Percentiles rank a stretch among this genome's conserved stretches.
Evolutionary conservation across 2,113 vertebrate genomes (phyloP).

Genomic region (Tragelaphus imberbis): DNA sequence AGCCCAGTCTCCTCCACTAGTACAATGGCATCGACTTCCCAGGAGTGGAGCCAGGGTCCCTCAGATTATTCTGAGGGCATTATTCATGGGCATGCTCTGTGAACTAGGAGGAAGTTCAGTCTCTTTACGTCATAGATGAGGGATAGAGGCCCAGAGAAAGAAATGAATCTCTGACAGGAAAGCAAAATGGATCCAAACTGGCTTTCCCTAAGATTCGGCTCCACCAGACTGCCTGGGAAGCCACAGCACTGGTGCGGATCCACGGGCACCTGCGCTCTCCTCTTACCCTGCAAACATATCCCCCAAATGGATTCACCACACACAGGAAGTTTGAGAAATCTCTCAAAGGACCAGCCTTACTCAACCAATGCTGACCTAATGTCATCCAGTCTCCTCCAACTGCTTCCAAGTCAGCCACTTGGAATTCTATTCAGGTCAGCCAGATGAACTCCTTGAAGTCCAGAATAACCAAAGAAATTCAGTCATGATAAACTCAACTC

Average conservation of each 20-base stretch:
- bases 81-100: fast-evolving
- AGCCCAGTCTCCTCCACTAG: neutral
- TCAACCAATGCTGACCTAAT: neutral
- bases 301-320: no score
- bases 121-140: neutral
- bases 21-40: neutral
- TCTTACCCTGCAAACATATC: neutral
- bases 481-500: neutral
- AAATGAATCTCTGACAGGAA: neutral
- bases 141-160: neutral
- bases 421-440: neutral
- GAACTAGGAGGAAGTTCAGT: fast-evolving
- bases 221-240: neutral
- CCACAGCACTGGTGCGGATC: fast-evolving
- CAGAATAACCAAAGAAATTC: neutral
- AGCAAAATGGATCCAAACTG: no score
- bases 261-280: neutral
- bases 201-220: neutral
- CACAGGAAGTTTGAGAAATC: neutral
- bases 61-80: no score
- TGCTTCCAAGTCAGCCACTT: neutral
- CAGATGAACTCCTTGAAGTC: neutral
- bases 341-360: neutral
- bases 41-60: fast-evolving
- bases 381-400: neutral